Base-by-base conservation (phyloP, 2,888 invertebrate genomes). In the Scaptomyza caliginosa region DNA sequence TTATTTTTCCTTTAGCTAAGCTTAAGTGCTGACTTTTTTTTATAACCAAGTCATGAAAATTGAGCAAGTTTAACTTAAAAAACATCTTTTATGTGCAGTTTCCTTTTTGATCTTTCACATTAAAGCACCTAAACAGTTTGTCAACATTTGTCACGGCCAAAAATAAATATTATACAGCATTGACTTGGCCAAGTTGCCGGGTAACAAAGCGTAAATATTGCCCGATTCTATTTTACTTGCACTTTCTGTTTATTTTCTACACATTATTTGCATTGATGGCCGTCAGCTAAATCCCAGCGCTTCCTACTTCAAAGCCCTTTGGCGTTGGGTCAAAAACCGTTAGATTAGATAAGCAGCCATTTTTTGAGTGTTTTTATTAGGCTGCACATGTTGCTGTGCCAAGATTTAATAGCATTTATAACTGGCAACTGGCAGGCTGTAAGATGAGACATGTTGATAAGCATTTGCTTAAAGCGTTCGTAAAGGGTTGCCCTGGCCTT, bases 381-480 rank as follows among this genome's bases (percentile, higher is more conserved):
- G 13, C 40, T 7, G 7, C 0, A 4, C 5, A 26, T 11, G 38
- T 57, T 16, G 50, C 32, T 43, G 40, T 39, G 58, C 10, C 43
- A 49, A 48, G 55, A 77, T 63, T 77, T 66, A 66, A 51, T 34
- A 30, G 36, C 51, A 48, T 54, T 56, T 64, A 59, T 39, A 55
- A 54, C 38, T n/a, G n/a, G 50, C 19, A 45, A 43, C 34, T 60
- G 39, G 51, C 34, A 21, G 45, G 32, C 48, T 19, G 38, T 21
- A 16, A 62, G 77, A 68, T 77, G 54, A 48, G 45, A 28, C 46
- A 21, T n/a, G 8, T 4, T 46, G 85, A 70, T 85, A 81, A 60
- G 23, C 38, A 11, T 7, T 16, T 26, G 40, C 49, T 23, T 19
- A 3, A 21, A 56, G 52, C 39, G 4, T 10, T 50, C 21, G 54